Evolutionary conservation across 2,113 vertebrate genomes (phyloP), one percentile per base, ranked within the genome.

Genomic region (Leiothrix lutea): DNA sequence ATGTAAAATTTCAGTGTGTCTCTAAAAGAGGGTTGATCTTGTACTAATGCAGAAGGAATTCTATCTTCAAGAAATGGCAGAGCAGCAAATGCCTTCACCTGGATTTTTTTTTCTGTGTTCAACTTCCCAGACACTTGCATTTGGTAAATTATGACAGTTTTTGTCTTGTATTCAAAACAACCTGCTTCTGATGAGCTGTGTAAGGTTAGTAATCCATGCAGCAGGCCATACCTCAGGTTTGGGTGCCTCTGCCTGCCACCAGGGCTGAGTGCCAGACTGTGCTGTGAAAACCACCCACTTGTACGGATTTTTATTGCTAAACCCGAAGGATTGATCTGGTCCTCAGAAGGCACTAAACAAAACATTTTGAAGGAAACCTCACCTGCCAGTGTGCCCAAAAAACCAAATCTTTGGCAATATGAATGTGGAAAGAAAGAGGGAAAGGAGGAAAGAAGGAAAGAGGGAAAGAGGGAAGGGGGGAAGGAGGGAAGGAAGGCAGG

Each of bases 181-280:
- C 5, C 18, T 62, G 10, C 20, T n/a, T 70, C 47, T 56, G 48
- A 50, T 3, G 1, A 72, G 14, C 25, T 71, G 23, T 9, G 4
- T n/a, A 7, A 58, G 3, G 6, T 60, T 19, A 69, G 25, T 17
- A 50, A 79, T 11, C 90, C 26, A 42, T 40, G 11, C 20, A 69
- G 35, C 14, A 64, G 25, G 17, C 26, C 40, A 33, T 25, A 74
- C 11, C 26, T 33, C 50, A 48, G 47, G 10, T 45, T 88, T 73
- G 1, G 1, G 16, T 65, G 16, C 31, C 24, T 3, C 0, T 44
- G 35, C 6, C 7, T 33, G 21, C 16, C 57, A 62, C 25, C 38
- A 50, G 28, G 18, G 8, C 12, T 47, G 51, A 25, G 21, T 7
- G 7, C 29, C 36, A 33, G 26, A 26, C 9, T 36, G 8, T 57